A percentile compares a stretch with the other conserved stretches of the same genome.
phyloP scores from a whole-genome alignment of 2,113 vertebrate species.

The Pelecanoides urinatrix region DNA sequence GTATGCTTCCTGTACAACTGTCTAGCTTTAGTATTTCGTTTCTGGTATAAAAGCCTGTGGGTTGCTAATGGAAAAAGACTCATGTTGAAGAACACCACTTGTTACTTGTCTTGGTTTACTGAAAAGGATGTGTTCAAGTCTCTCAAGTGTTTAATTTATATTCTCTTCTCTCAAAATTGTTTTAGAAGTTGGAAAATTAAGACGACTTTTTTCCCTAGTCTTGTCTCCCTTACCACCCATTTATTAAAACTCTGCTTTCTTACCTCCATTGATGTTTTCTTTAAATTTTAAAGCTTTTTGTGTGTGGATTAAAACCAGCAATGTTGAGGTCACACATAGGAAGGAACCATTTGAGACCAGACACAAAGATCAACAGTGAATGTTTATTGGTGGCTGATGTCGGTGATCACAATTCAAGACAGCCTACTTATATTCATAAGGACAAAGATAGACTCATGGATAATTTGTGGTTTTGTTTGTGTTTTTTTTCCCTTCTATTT shows the following conservation, averaged over 20 bases:
- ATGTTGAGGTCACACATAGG: background rate
- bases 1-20: background rate
- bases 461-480: background rate
- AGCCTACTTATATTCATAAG: background rate
- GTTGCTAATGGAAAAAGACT: background rate
- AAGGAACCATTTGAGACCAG: background rate
- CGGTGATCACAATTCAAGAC: background rate
- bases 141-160: background rate
- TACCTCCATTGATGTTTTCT: background rate
- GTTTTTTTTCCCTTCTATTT: background rate
- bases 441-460: background rate
- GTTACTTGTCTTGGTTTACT: background rate
- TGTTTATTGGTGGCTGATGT: background rate
- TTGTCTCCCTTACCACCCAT: background rate
- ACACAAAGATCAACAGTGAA: background rate
- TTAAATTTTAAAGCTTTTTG: background rate
- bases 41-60: background rate
- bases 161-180: background rate
- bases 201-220: background rate
- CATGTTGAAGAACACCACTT: background rate
- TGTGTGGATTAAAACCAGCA: background rate
- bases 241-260: conserved; percentile 50
- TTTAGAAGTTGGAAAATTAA: background rate
- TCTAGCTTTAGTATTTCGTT: background rate
- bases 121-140: background rate